A percentile compares a stretch with the other conserved stretches of the same genome.
Conservation (phyloP, 2,797 vertebrate genomes). For the Centroberyx gerrardi region DNA sequence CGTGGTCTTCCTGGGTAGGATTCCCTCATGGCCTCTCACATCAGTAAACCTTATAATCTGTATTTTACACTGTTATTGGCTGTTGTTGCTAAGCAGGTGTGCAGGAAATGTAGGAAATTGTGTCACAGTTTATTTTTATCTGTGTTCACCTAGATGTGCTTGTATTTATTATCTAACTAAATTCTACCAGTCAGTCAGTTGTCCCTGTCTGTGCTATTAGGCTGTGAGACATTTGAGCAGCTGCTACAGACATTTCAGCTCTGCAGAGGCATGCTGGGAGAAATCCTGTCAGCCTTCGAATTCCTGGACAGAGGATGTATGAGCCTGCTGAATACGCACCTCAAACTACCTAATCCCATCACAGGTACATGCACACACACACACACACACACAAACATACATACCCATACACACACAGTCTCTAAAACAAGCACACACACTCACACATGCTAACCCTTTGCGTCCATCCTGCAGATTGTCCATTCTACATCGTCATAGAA, state of each 20-base stretch:
- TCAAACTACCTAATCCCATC: conserved; percentile 90
- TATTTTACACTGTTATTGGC: neutral
- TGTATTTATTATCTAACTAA: too few relatives aligned
- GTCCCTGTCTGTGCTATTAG: conserved; percentile 69
- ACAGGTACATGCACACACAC: conserved; percentile 82
- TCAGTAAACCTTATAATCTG: neutral
- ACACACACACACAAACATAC: neutral
- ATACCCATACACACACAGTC: neutral
- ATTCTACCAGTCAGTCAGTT: neutral
- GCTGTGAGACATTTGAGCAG: conserved; percentile 90
- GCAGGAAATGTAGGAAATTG: neutral
- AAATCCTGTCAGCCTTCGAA: conserved; percentile 96
- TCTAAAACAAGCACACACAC: neutral
- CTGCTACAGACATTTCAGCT: conserved; percentile 91
- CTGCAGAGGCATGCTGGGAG: conserved; percentile 92
- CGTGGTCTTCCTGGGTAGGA: conserved; percentile 93
- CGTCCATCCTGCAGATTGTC: conserved; percentile 84
- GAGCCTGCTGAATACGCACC: conserved; percentile 89
- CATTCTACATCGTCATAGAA: conserved; percentile 95
- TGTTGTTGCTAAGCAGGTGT: neutral
- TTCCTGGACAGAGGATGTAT: conserved; percentile 95
- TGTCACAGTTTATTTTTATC: too few relatives aligned
- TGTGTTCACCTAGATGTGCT: too few relatives aligned
- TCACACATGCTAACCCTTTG: neutral
- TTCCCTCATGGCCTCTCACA: neutral